phyloP scores from a whole-genome alignment of 2,797 vertebrate genomes.

The Arrhamphus sclerolepis region DNA sequence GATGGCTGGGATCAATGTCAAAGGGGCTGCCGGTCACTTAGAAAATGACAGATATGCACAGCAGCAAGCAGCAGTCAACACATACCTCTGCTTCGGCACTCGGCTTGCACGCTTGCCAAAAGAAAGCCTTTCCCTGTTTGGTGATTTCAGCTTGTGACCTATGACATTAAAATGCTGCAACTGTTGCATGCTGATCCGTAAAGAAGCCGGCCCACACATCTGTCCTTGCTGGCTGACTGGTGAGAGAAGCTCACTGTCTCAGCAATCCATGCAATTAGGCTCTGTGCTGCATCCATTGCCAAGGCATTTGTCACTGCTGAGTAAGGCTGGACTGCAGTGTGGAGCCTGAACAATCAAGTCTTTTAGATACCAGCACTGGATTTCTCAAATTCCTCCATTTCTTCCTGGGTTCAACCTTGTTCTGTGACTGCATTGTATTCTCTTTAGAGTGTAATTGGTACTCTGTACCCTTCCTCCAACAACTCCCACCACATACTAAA shows the following conservation, averaged over 20 bases:
- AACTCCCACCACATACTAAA: slow-evolving; percentile 62
- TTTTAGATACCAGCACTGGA: slow-evolving; percentile 35
- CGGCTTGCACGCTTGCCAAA: not conserved
- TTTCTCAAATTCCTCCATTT: slow-evolving; percentile 7
- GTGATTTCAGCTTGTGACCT: slow-evolving; percentile 17
- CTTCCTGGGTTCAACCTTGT: slow-evolving; percentile 11
- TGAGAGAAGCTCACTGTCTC: slow-evolving; percentile 27
- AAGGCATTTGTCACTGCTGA: slow-evolving; percentile 38
- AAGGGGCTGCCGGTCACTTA: too few relatives aligned
- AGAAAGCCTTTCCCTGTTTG: slow-evolving; percentile 15
- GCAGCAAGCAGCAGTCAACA: not conserved
- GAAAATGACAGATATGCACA: not conserved
- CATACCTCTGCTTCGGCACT: slow-evolving; percentile 7
- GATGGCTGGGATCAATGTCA: too few relatives aligned
- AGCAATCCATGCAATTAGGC: slow-evolving; percentile 22
- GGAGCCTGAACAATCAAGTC: slow-evolving; percentile 36
- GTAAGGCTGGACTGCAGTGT: not conserved
- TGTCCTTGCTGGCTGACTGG: slow-evolving; percentile 15
- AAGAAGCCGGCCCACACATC: slow-evolving; percentile 18
- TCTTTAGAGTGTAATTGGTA: slow-evolving; percentile 61
- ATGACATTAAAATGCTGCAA: slow-evolving; percentile 21
- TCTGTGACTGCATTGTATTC: slow-evolving; percentile 34
- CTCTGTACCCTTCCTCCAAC: slow-evolving; percentile 45
- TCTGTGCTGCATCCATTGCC: slow-evolving; percentile 40
- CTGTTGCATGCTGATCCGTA: not conserved